Evolutionary conservation across 1,140 invertebrate species (phyloP).

Genomic region (Trichoplusia ni): DNA sequence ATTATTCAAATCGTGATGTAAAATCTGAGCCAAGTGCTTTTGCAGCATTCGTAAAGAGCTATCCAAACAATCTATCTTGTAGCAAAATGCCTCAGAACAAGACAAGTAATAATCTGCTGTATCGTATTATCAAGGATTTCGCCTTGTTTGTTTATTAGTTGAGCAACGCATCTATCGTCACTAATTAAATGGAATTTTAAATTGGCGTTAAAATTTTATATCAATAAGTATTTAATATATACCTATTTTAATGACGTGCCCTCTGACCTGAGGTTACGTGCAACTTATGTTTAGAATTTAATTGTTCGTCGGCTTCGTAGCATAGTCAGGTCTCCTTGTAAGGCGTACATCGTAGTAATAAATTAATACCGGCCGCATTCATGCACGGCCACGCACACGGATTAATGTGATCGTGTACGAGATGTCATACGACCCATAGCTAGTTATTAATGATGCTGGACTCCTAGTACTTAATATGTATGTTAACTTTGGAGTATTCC

Average conservation of each 20-base stretch:
- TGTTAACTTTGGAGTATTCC: conserved; percentile 3
- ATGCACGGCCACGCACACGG: conserved; percentile 13
- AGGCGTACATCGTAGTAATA: neutral
- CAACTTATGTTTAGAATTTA: conserved; percentile 13
- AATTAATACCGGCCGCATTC: conserved; percentile 22
- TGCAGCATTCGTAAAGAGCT: conserved; percentile 11
- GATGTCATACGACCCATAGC: conserved; percentile 18
- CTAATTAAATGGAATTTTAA: conserved; percentile 15
- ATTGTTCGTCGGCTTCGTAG: conserved; percentile 14
- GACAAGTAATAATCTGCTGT: neutral
- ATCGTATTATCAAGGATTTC: conserved; percentile 24
- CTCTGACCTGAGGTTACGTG: conserved; percentile 36
- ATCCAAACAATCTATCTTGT: conserved; percentile 10
- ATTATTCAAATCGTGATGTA: neutral
- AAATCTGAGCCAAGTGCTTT: conserved; percentile 13
- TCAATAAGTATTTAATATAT: conserved; percentile 16
- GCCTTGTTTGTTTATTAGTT: conserved; percentile 3
- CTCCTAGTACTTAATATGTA: neutral
- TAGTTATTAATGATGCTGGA: conserved; percentile 27
- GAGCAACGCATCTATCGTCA: neutral
- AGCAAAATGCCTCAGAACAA: neutral
- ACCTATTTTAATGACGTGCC: conserved; percentile 35
- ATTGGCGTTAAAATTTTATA: conserved; percentile 14
- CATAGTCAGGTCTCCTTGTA: neutral
- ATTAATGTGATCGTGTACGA: conserved; percentile 11